A percentile compares a stretch with the other conserved stretches of the same genome.
Conservation (phyloP, 2,888 invertebrate genomes). For the Trissolcus japonicus region DNA sequence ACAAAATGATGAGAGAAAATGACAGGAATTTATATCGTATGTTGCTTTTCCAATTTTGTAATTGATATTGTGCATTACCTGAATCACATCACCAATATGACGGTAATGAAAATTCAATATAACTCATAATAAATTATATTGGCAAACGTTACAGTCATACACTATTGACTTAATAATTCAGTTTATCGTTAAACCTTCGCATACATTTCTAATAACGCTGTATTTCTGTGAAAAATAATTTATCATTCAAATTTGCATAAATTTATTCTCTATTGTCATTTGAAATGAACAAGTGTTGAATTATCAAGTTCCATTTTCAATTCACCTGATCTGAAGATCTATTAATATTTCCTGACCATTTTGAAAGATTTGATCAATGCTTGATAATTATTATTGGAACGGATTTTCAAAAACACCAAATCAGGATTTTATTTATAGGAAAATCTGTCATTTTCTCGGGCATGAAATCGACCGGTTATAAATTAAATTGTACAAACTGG, state of each 20-base stretch:
- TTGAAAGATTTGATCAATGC: no score
- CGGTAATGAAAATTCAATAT: slow-evolving; percentile 12
- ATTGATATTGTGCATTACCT: no score
- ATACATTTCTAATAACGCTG: slow-evolving; percentile 1
- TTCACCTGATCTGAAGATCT: no score
- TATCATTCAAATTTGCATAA: not conserved
- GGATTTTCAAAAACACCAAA: not conserved
- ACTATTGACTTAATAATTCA: slow-evolving; percentile 23
- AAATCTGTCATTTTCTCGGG: slow-evolving; percentile 4
- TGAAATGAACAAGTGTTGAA: no score
- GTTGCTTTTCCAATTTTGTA: no score
- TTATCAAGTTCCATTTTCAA: no score
- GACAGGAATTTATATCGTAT: no score
- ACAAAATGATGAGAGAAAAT: no score
- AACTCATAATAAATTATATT: slow-evolving; percentile 22
- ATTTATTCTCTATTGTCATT: no score
- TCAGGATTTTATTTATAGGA: not conserved
- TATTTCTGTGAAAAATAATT: slow-evolving; percentile 9
- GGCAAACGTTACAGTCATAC: slow-evolving; percentile 8
- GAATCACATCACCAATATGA: no score
- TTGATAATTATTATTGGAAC: no score
- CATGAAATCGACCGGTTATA: slow-evolving; percentile 15
- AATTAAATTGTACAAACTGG: slow-evolving; percentile 22
- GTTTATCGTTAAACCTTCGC: slow-evolving; percentile 7
- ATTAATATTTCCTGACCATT: no score